Base-by-base conservation (phyloP, 2,113 vertebrate genomes). In the Marmota monax region DNA sequence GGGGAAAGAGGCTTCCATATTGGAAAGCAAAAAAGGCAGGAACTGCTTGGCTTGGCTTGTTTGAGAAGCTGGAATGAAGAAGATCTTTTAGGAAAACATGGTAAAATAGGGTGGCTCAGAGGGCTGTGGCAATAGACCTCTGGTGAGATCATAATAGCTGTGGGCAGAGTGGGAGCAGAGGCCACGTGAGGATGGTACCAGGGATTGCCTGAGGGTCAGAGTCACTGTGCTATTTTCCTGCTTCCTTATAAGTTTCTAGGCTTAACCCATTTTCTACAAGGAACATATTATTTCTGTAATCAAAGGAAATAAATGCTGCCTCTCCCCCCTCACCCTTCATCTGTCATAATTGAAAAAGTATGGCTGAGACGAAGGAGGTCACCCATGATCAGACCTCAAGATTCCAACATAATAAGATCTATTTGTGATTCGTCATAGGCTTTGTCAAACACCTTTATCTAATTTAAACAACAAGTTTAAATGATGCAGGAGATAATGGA, bases 181-280 rank as follows among this genome's bases (percentile, higher is more conserved):
- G 82, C 25, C 29, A 34, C 4, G 0, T 0, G 0, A 1, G 32
- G 17, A 27, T 29, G 1, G n/a, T 32, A 14, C 9, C 22, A 73
- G 29, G 56, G 42, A 17, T 29, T 16, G 18, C 39, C 37, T 78
- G 84, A 72, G 0, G 22, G 22, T 51, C 61, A 53, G 37, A 56
- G 20, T 67, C 20, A 45, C 9, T 25, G 22, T 18, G 13, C 12
- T 78, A 4, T 32, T 76, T 56, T 72, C 25, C 39, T 56, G 5
- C 25, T 72, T 78, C 51, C 45, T 80, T 14, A 25, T n/a, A 11
- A 0, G n/a, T 53, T 56, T 84, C 72, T 77, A 78, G 70, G 13
- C 23, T 93, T 72, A 61, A 3, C 4, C 16, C 23, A 39, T 94
- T 78, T 72, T 79, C 45, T 93, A 32, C 7, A n/a, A 74, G 77